Conservation (phyloP, 2,888 invertebrate genomes). For the Tryphoninae sp. region DNA sequence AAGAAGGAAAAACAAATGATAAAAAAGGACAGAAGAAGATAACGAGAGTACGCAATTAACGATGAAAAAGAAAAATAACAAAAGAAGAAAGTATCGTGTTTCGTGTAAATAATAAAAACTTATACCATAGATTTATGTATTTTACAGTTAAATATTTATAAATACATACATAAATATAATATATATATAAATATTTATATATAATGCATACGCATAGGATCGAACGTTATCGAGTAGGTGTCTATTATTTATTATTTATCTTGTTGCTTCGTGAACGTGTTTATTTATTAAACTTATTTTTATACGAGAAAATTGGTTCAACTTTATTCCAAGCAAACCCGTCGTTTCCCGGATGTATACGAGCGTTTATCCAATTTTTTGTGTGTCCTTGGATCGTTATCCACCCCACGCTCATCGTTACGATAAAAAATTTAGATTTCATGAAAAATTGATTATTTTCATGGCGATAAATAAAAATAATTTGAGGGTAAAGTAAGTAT, state of each 20-base stretch:
- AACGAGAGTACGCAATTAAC: constrained; percentile 23
- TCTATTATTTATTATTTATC: constrained; percentile 73
- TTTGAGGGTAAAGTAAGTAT: no score
- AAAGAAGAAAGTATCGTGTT: constrained; percentile 37
- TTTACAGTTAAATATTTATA: constrained; percentile 59
- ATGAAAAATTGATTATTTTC: no score
- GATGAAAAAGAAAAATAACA: constrained; percentile 14
- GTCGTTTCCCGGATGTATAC: no score
- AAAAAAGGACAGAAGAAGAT: constrained; percentile 1
- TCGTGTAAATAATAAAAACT: constrained; percentile 59
- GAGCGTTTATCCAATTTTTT: no score
- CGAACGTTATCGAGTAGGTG: constrained; percentile 47
- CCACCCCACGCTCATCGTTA: no score
- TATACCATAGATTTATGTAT: constrained; percentile 51
- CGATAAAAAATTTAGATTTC: no score
- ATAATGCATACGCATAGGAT: constrained; percentile 53
- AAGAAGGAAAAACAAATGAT: constrained; percentile 6
- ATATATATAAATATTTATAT: constrained; percentile 40
- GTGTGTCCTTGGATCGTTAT: no score
- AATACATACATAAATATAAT: constrained; percentile 49
- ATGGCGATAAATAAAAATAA: no score
- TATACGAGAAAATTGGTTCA: constrained; percentile 69
- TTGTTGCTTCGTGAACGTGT: constrained; percentile 73
- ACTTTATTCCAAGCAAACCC: no score
- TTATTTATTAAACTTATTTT: constrained; percentile 80